Percentiles rank a stretch among this genome's conserved stretches.
phyloP scores from a whole-genome alignment of 1,140 invertebrate genomes.

The fruit fly (Drosophila melanogaster) region DNA sequence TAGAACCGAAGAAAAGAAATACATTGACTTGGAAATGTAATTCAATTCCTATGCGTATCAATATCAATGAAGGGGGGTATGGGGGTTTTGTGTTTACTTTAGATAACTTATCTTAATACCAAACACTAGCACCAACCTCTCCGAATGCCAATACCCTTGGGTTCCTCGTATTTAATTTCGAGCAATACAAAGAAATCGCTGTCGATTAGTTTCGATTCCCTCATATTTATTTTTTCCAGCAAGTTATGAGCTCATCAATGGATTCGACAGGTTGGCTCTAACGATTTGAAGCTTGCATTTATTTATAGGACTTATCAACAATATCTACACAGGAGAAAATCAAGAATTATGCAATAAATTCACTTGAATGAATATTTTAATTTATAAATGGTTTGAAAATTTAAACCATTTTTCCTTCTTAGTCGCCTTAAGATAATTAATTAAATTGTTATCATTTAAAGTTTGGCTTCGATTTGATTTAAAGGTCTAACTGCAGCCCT shows the following conservation, averaged over 20 bases:
- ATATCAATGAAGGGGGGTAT: slow-evolving; percentile 35
- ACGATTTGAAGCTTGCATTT: slow-evolving; percentile 32
- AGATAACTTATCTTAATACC: slow-evolving; percentile 59
- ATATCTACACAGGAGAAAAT: slow-evolving; percentile 6
- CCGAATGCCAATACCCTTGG: slow-evolving; percentile 14
- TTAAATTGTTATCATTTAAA: no score
- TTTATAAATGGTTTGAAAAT: not conserved
- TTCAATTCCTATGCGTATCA: not conserved
- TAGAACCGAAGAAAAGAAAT: slow-evolving; percentile 30
- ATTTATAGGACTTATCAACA: slow-evolving; percentile 35
- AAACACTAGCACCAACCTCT: not conserved
- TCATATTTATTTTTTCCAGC: slow-evolving; percentile 40
- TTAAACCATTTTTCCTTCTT: no score
- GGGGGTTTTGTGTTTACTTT: slow-evolving; percentile 34
- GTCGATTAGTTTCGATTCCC: slow-evolving; percentile 13
- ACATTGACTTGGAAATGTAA: slow-evolving; percentile 31
- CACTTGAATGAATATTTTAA: not conserved
- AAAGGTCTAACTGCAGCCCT: not conserved
- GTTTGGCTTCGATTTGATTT: not conserved
- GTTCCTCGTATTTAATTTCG: slow-evolving; percentile 8
- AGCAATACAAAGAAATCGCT: slow-evolving; percentile 32
- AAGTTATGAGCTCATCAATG: slow-evolving; percentile 58
- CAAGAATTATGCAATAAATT: not conserved
- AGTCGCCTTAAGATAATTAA: no score
- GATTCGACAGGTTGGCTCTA: slow-evolving; percentile 26